Evolutionary conservation across 2,113 vertebrate species (phyloP).

Genomic region (Micromys minutus): DNA sequence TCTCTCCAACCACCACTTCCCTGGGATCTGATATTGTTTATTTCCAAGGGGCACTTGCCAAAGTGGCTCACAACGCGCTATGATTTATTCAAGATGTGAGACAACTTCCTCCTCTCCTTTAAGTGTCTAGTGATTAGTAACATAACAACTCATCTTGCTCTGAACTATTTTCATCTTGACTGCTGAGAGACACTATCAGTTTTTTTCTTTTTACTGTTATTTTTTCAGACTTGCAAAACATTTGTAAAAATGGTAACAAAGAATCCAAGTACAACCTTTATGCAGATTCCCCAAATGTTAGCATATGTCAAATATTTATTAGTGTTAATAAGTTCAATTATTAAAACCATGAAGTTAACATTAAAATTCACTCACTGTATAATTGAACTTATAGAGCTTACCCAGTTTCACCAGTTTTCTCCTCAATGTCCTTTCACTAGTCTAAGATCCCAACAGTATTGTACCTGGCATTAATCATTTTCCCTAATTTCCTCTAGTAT

Average conservation of each 20-base stretch:
- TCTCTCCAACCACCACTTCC: conserved; percentile 30
- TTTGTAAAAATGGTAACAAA: conserved; percentile 46
- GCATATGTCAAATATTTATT: conserved; percentile 49
- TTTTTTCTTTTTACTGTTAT: conserved; percentile 35
- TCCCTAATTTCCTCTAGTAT: conserved; percentile 14
- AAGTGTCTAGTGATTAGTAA: conserved; percentile 39
- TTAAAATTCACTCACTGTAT: conserved; percentile 55
- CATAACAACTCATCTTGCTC: conserved; percentile 20
- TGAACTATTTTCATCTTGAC: conserved; percentile 41
- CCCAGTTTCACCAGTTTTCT: conserved; percentile 28
- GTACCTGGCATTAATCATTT: conserved; percentile 6
- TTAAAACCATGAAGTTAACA: conserved; percentile 47
- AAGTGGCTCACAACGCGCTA: background rate
- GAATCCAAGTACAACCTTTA: background rate
- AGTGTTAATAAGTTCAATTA: conserved; percentile 38
- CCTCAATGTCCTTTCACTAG: background rate
- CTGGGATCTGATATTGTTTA: conserved; percentile 62
- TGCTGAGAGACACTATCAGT: conserved; percentile 10
- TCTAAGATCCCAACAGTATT: background rate
- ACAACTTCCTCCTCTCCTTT: background rate
- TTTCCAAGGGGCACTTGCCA: background rate
- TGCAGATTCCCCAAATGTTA: conserved; percentile 33
- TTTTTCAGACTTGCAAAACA: conserved; percentile 9
- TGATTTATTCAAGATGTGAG: background rate
- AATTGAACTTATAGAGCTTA: conserved; percentile 31